These are phyloP conservation scores for Dendronephthya gigantea DNA, from an alignment of 64 coral and sea anemone genomes.

Conservation along the genomic window DNA sequence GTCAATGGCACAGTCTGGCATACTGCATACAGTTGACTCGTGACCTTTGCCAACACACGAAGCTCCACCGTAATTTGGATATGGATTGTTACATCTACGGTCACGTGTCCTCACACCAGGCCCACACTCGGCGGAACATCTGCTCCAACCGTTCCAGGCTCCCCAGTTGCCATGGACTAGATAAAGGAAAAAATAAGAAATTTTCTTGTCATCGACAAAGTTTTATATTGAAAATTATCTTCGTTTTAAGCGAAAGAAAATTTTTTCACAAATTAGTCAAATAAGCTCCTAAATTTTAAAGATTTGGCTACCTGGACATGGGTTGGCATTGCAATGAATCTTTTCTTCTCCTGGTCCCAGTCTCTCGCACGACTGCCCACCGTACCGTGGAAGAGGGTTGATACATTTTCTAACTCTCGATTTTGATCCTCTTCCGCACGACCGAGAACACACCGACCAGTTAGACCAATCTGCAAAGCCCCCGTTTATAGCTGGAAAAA, in stretches of 20 bases:
- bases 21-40: slow-evolving; percentile 79
- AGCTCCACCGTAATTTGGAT: not conserved
- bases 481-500: not conserved
- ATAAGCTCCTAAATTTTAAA: not conserved
- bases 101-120: slow-evolving; percentile 8
- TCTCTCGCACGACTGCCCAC: slow-evolving; percentile 54
- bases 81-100: slow-evolving; percentile 7
- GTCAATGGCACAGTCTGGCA: slow-evolving; percentile 82
- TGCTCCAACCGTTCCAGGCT: not conserved
- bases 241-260: too few relatives aligned
- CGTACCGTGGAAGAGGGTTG: slow-evolving; percentile 50
- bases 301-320: slow-evolving; percentile 53
- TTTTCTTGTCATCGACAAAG: not conserved
- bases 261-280: too few relatives aligned
- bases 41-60: slow-evolving; percentile 55
- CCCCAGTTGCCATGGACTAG: slow-evolving; percentile 10
- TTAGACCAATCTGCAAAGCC: slow-evolving; percentile 42
- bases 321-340: slow-evolving; percentile 54
- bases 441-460: slow-evolving; percentile 43
- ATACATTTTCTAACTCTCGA: slow-evolving; percentile 54
- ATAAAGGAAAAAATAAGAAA: not conserved
- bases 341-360: not conserved
- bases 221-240: not conserved
- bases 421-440: slow-evolving; percentile 56
- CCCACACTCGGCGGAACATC: not conserved